Evolutionary conservation across 1,140 invertebrate species (phyloP), one percentile per base, ranked within the genome.

Genomic region (Papilio polytes): DNA sequence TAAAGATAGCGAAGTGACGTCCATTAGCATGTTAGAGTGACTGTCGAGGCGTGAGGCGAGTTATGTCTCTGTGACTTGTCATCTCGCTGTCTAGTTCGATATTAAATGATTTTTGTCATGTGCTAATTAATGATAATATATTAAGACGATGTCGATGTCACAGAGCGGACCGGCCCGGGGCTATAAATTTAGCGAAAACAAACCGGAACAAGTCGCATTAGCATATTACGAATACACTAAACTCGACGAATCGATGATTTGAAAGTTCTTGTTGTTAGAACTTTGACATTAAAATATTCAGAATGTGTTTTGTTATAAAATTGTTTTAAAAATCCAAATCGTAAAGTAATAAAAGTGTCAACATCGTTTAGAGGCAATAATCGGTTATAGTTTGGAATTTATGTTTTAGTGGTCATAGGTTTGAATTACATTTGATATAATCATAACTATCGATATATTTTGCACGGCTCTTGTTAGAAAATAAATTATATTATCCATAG

Each of bases 181-280:
- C 83, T 78, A 89, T 91, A 89, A 92, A 88, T 88, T 92, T 89
- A 88, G 89, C 87, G 83, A 85, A 86, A 89, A 89, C 87, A 90
- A 91, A 88, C 87, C 88, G 87, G 86, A 89, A 90, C 88, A 86
- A 87, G 86, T 81, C 81, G 41, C 80, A 94, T 92, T 92, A 90
- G 82, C 89, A 92, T 92, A 92, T 92, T 92, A 94, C 90, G 88
- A 90, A 91, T 88, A 86, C 81, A 81, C 81, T 88, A 88, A 84
- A 86, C 85, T 76, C 46, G 7, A 83, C 87, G 83, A 85, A 82
- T 83, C 78, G 84, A 86, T 86, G 83, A 87, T 88, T 89, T 87
- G 88, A 91, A 93, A 93, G 88, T 89, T 86, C 81, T 87, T 76
- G 82, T 86, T 83, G 82, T 78, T 26, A 79, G 26, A 80, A 76